Conservation (phyloP, 2,113 vertebrate genomes). For the Bungarus multicinctus region DNA sequence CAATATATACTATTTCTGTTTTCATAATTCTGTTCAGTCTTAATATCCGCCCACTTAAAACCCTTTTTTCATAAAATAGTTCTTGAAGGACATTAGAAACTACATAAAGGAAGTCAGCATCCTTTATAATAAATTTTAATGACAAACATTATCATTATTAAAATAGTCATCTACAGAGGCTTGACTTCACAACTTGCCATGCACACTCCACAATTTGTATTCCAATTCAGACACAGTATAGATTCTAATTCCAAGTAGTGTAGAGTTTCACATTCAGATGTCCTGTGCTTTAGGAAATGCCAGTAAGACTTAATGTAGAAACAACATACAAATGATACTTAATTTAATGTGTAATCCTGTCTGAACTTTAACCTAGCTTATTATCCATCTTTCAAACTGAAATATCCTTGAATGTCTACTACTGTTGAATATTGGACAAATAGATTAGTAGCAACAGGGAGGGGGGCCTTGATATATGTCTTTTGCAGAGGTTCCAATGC, state of each 20-base stretch:
- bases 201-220: not conserved
- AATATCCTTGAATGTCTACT: not conserved
- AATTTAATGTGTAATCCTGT: not conserved
- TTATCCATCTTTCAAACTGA: not conserved
- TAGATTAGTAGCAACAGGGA: not conserved
- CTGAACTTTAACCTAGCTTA: not conserved
- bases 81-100: not conserved
- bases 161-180: not conserved
- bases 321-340: not conserved
- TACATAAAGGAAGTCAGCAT: not conserved
- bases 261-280: not conserved
- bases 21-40: not conserved
- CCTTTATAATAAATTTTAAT: not conserved
- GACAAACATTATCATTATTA: not conserved
- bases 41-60: not conserved
- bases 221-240: not conserved
- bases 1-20: slow-evolving; percentile 18
- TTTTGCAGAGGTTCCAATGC: not conserved
- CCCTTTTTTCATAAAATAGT: not conserved
- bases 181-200: not conserved
- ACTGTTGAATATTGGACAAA: not conserved
- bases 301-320: slow-evolving; percentile 31
- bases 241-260: not conserved
- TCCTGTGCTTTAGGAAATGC: not conserved
- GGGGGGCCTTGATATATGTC: not conserved